Base-by-base conservation (phyloP, 2,113 vertebrate genomes). In the Silurus asotus region DNA sequence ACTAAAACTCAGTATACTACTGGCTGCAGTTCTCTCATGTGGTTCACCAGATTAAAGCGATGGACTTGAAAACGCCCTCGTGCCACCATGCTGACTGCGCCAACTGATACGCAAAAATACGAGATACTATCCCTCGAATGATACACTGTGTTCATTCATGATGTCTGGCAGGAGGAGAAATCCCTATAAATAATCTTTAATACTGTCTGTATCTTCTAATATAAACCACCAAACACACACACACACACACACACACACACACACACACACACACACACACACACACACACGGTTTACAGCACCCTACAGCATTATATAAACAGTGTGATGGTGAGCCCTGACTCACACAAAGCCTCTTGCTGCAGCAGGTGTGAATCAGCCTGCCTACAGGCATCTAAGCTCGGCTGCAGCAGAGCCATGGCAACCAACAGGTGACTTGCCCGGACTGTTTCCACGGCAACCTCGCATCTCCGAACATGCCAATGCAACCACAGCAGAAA, bases 371-470 rank as follows among this genome's bases (percentile, higher is more conserved):
- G 84, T 89, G 86, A 86, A 86, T 90, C 86, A 88, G 77, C 53
- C 25, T 84, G 75, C 89, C 67, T 58, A 80, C 77, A 61, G 83
- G 65, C 72, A 92, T 89, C 90, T 37, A 55, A 89, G 88, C 84
- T 88, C 87, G 87, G 84, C 84, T n/a, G 90, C 91, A 67, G 58
- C 59, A 92, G 94, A 92, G 89, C 93, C 91, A 94, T 94, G 92
- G 92, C 87, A 94, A 95, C 95, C 23, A 91, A 88, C 93, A 94
- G 83, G 93, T 92, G 93, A 93, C 89, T 90, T 90, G 92, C 84
- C 88, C 76, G 92, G 92, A 90, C 84, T 88, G 93, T 92, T 93
- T 92, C 89, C 49, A 84, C 88, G 92, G 93, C 92, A 94, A 89
- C 88, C 75, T 45, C 51, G 51, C 86, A 45, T 76, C 82, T 70